Evolutionary conservation across 2,888 invertebrate species (phyloP).

Genomic region (Epinotia bilunana): DNA sequence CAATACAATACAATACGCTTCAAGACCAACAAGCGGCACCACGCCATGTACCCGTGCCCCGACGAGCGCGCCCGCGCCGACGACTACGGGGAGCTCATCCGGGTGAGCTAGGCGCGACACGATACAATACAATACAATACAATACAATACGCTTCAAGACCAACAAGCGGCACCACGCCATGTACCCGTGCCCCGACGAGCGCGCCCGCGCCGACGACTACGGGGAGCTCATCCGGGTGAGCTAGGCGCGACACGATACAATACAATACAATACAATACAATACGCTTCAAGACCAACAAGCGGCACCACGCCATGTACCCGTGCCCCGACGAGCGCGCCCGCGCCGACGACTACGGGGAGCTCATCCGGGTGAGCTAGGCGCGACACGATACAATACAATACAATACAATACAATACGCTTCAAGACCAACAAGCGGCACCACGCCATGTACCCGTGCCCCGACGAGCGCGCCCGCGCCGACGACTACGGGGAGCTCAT

Average conservation of each 20-base stretch:
- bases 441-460: constrained; percentile 10
- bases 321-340: constrained; percentile 1
- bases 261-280: too few relatives aligned
- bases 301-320: constrained; percentile 2
- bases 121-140: too few relatives aligned
- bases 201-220: neutral
- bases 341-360: neutral
- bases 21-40: constrained; percentile 3
- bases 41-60: constrained; percentile 5
- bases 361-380: neutral
- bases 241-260: too few relatives aligned
- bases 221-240: neutral
- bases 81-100: neutral
- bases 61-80: neutral
- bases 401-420: too few relatives aligned
- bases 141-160: too few relatives aligned
- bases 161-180: neutral
- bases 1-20: neutral
- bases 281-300: neutral
- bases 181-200: constrained; percentile 6
- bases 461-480: constrained; percentile 26
- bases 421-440: neutral
- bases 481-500: constrained; percentile 99
- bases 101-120: too few relatives aligned
- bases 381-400: too few relatives aligned